These are phyloP conservation scores for Syngnathus rostellatus DNA, from an alignment of 2,797 vertebrate genomes.

Conservation along the genomic window DNA sequence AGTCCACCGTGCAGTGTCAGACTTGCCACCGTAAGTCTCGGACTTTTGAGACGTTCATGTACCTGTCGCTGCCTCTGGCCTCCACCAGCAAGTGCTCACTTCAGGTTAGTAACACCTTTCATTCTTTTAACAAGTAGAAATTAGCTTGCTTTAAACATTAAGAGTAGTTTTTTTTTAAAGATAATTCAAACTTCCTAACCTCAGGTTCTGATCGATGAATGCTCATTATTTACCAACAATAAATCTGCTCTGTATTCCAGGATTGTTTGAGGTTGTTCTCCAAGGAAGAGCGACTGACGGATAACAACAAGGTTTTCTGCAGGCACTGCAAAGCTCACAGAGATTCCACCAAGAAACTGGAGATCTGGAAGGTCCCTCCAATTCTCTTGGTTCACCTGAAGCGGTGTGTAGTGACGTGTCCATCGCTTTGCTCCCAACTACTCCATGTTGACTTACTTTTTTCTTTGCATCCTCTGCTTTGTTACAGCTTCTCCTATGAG, in stretches of 20 bases:
- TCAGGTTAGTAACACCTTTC: slow-evolving; percentile 69
- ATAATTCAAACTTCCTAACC: too few relatives aligned
- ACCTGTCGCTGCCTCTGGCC: slow-evolving; percentile 86
- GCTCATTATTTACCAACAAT: neutral
- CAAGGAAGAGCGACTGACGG: slow-evolving; percentile 93
- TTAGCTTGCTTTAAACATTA: too few relatives aligned
- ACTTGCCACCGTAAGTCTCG: slow-evolving; percentile 90
- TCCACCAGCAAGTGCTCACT: slow-evolving; percentile 91
- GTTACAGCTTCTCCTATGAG: slow-evolving; percentile 86
- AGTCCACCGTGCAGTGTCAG: slow-evolving; percentile 94
- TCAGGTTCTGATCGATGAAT: too few relatives aligned
- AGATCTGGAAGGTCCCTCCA: slow-evolving; percentile 97
- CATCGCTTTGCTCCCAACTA: too few relatives aligned
- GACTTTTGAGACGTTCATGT: slow-evolving; percentile 98
- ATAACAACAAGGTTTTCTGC: slow-evolving; percentile 94
- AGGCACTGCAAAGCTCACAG: slow-evolving; percentile 90
- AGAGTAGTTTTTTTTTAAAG: neutral
- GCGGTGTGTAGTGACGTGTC: slow-evolving; percentile 66
- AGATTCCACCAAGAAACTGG: slow-evolving; percentile 95
- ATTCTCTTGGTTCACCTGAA: slow-evolving; percentile 93
- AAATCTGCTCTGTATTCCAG: slow-evolving; percentile 50
- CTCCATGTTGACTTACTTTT: neutral
- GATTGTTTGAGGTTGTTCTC: slow-evolving; percentile 96
- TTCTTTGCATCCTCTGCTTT: neutral
- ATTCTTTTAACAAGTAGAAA: too few relatives aligned